Evolutionary conservation across 2,888 invertebrate genomes (phyloP).

Genomic region (Nephrocerus scutellatus): DNA sequence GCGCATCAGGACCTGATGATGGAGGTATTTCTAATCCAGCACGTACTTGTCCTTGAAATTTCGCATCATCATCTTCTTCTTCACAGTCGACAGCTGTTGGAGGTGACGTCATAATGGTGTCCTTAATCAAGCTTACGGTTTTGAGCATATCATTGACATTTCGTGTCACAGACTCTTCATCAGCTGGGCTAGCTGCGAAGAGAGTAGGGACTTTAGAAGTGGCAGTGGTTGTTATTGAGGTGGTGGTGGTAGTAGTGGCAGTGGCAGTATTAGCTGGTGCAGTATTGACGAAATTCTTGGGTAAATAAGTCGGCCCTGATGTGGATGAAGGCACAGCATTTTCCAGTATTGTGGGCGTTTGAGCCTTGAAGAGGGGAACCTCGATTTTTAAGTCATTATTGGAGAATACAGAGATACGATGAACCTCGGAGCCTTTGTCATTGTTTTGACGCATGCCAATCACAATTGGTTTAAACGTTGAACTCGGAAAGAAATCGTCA

Average conservation of each 20-base stretch:
- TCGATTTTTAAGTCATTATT: constrained; percentile 24
- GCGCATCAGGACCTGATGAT: constrained; percentile 68
- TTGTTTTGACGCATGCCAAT: constrained; percentile 36
- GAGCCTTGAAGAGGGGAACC: constrained; percentile 18
- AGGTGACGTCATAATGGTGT: constrained; percentile 50
- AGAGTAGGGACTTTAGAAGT: constrained; percentile 31
- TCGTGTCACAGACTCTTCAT: constrained; percentile 51
- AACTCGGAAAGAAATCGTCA: constrained; percentile 22
- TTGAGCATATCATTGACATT: constrained; percentile 64
- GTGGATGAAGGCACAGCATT: constrained; percentile 23
- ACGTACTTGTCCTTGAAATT: constrained; percentile 51
- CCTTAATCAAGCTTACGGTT: constrained; percentile 57
- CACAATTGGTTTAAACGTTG: constrained; percentile 32
- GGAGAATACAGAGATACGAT: constrained; percentile 15
- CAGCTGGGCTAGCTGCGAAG: constrained; percentile 33
- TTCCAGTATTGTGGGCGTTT: constrained; percentile 27
- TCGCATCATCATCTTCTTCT: constrained; percentile 35
- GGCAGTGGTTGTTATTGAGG: constrained; percentile 20
- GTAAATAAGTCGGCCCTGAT: constrained; percentile 41
- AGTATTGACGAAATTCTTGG: constrained; percentile 24
- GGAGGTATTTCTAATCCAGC: constrained; percentile 64
- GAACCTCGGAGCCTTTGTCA: constrained; percentile 23
- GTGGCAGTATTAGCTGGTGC: constrained; percentile 11
- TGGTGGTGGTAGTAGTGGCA: constrained; percentile 25
- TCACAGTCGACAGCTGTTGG: constrained; percentile 47